phyloP scores from a whole-genome alignment of 2,797 vertebrate species.

The Thunnus albacares region DNA sequence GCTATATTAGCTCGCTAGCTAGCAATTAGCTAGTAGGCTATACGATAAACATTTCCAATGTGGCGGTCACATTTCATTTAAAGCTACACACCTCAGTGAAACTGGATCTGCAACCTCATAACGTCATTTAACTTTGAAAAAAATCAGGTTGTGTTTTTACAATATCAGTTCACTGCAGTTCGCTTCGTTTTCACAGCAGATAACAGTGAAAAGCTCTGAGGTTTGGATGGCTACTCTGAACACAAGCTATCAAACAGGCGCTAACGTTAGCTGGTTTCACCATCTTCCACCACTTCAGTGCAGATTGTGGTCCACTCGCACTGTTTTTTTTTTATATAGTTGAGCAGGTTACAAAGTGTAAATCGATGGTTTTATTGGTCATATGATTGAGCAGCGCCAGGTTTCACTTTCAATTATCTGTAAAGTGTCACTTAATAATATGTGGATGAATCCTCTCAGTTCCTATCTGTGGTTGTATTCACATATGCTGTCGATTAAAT shows the following conservation, averaged over 20 bases:
- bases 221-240: neutral
- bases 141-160: neutral
- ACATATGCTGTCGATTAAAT: no score
- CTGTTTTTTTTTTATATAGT: neutral
- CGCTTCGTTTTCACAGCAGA: neutral
- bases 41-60: slow-evolving; percentile 1
- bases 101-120: neutral
- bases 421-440: no score
- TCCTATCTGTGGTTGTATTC: neutral
- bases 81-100: no score
- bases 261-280: slow-evolving; percentile 13
- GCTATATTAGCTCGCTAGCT: slow-evolving; percentile 29
- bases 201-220: neutral
- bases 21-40: slow-evolving; percentile 41
- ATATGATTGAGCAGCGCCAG: neutral
- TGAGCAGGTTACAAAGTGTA: neutral
- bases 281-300: neutral
- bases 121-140: neutral
- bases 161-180: neutral
- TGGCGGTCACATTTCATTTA: neutral
- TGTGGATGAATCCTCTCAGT: neutral
- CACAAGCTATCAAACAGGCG: slow-evolving; percentile 7
- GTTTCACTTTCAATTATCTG: slow-evolving; percentile 21
- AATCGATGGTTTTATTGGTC: neutral
- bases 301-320: neutral